These are phyloP conservation scores for Pica pica DNA, from an alignment of 2,113 vertebrate species.

Conservation along the genomic window DNA sequence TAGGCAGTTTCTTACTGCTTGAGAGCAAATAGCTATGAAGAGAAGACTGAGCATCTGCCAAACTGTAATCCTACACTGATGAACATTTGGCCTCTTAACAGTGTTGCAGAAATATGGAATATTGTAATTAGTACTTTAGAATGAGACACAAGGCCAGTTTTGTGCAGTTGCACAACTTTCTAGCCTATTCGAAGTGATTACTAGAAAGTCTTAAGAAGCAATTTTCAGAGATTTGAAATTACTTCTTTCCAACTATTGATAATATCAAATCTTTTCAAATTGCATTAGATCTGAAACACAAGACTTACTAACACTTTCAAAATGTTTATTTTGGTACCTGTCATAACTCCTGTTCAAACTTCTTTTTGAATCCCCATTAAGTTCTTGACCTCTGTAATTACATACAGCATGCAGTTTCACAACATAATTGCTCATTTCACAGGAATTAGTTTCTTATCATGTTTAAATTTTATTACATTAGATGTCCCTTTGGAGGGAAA, in stretches of 20 bases:
- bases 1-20: neutral
- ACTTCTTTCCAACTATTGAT: neutral
- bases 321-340: neutral
- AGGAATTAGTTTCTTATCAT: neutral
- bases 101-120: neutral
- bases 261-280: neutral
- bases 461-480: neutral
- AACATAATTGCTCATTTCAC: neutral
- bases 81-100: neutral
- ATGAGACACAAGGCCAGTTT: accelerated
- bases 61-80: neutral
- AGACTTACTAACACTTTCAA: neutral
- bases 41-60: neutral
- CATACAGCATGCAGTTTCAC: neutral
- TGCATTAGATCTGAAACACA: neutral
- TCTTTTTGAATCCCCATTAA: neutral
- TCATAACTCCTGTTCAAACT: neutral
- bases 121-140: neutral
- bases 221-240: neutral
- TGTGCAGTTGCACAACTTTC: neutral
- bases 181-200: accelerated
- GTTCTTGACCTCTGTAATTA: neutral
- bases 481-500: neutral
- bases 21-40: neutral
- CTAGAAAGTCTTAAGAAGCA: neutral